Conservation (phyloP, 2,797 vertebrate genomes). For the Rhinichthys osculus region DNA sequence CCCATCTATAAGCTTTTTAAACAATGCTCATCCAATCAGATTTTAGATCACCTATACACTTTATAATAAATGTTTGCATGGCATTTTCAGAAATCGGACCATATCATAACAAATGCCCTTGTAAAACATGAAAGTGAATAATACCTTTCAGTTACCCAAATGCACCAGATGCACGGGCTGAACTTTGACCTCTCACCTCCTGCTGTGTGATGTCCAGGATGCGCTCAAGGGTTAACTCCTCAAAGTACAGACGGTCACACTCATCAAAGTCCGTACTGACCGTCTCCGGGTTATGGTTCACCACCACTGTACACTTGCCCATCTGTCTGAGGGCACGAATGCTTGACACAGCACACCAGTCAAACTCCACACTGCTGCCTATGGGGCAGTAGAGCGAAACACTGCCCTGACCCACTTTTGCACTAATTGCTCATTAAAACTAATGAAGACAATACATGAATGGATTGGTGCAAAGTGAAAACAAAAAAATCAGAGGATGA, state of each 20-base stretch:
- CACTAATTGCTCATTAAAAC: constrained; percentile 47
- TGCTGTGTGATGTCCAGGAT: constrained; percentile 93
- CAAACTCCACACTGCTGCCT: constrained; percentile 98
- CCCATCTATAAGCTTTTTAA: not conserved
- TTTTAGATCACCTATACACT: not conserved
- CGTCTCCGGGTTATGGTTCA: constrained; percentile 97
- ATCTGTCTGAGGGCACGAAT: constrained; percentile 90
- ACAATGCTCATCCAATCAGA: not conserved
- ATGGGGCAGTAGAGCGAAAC: constrained; percentile 31
- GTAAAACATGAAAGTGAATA: constrained; percentile 2
- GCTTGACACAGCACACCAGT: constrained; percentile 96
- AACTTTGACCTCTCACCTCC: constrained; percentile 82
- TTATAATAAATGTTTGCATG: not conserved
- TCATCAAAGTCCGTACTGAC: constrained; percentile 98
- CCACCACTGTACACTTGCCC: constrained; percentile 88
- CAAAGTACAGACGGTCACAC: constrained; percentile 96
- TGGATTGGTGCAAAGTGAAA: not conserved
- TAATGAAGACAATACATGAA: constrained; percentile 24
- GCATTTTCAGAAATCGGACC: not conserved
- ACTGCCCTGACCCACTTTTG: constrained; percentile 24
- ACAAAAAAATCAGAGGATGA: not conserved
- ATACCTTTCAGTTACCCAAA: constrained; percentile 24
- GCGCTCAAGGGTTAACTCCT: constrained; percentile 93
- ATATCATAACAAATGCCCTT: constrained; percentile 3
- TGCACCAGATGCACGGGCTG: constrained; percentile 4